Conservation (phyloP, 64 coral and sea anemone species). For the Trachythela sp. region DNA sequence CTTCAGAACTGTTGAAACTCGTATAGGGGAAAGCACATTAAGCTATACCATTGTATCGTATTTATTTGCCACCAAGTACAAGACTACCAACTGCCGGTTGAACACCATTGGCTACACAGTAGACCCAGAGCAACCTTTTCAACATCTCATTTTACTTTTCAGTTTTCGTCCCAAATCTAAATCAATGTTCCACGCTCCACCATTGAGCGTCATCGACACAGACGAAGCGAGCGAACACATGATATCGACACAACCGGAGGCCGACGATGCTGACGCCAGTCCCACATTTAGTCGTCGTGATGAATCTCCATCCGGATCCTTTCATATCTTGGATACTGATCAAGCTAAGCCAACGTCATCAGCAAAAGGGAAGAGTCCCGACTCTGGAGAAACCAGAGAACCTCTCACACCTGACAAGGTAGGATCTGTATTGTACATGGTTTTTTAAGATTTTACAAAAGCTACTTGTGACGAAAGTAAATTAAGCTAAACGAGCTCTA, state of each 20-base stretch:
- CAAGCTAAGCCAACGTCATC: background rate
- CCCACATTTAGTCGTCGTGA: background rate
- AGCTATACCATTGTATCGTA: no score
- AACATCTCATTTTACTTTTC: background rate
- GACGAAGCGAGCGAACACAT: background rate
- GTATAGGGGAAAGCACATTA: no score
- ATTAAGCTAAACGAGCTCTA: no score
- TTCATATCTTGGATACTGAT: background rate
- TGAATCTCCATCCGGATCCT: slow-evolving; percentile 1
- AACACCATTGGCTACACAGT: no score
- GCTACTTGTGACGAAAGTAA: no score
- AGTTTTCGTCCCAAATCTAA: slow-evolving; percentile 1
- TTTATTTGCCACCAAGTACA: no score
- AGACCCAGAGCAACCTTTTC: no score
- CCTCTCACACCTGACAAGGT: background rate
- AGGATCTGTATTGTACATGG: background rate
- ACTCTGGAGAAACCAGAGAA: background rate
- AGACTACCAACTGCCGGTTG: no score
- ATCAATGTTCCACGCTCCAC: background rate
- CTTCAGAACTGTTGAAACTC: no score
- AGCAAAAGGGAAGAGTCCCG: background rate
- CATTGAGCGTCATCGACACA: background rate
- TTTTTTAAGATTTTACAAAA: no score
- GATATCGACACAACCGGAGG: background rate
- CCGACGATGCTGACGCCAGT: background rate